Evolutionary conservation across 2,888 invertebrate genomes (phyloP), one percentile per base, ranked within the genome.

Genomic region (Megastigmus dorsalis): DNA sequence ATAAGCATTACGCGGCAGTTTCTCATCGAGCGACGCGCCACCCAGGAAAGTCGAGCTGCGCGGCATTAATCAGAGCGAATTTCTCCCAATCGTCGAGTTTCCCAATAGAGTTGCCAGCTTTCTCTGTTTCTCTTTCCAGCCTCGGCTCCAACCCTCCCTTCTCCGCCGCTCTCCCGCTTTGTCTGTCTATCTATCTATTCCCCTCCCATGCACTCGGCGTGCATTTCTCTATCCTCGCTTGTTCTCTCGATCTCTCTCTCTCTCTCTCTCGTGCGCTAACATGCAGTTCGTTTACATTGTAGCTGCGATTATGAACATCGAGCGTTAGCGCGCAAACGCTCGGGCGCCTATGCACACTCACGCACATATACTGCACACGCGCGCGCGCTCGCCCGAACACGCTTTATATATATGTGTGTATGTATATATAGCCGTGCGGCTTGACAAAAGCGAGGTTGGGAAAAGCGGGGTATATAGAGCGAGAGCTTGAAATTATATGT

Each of bases 281-380:
- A 15, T 45, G 20, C 55, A 54, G 45, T 55, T 67, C 43, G 55
- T 50, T 48, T 43, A 66, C 66, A 54, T 10, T 43, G 67, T 43
- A 43, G 43, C 55, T 55, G 15, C 67, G 41, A 67, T 67, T 67
- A 67, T 67, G 67, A 67, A 67, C 55, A 30, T 55, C 55, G 52
- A 52, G 38, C 38, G 55, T 13, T 7, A 55, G 28, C 20, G 48
- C 48, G 5, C 1, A 4, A 26, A 15, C 43, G n/a, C n/a, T 3
- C n/a, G 13, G 2, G 3, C n/a, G n/a, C n/a, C 3, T 10, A 10
- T 10, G 13, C n/a, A 41, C n/a, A 10, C 13, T 10, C 13, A 10
- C 13, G 13, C n/a, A 41, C n/a, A 41, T 10, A 10, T 9, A 10
- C n/a, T n/a, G n/a, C n/a, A n/a, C n/a, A n/a, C n/a, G n/a, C n/a